These are phyloP conservation scores for Liolophura sinensis DNA, from an alignment of 1,140 invertebrate species.

Conservation along the genomic window DNA sequence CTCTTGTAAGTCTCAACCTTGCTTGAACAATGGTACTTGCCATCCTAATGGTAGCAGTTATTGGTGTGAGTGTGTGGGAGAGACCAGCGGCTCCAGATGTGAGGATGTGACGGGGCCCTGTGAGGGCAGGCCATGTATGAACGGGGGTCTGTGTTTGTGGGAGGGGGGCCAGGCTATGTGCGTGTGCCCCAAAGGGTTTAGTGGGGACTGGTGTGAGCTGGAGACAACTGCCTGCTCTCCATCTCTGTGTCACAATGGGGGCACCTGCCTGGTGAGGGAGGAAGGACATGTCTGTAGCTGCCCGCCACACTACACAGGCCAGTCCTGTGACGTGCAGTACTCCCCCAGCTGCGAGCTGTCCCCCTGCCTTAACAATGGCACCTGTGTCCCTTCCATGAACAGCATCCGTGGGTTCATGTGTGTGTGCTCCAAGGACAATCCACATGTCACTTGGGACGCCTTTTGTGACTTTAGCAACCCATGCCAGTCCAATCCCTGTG, in stretches of 20 bases:
- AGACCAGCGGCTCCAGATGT: too few relatives aligned
- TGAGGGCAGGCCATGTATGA: too few relatives aligned
- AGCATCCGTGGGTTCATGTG: too few relatives aligned
- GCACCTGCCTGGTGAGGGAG: slow-evolving; percentile 45
- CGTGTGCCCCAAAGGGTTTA: slow-evolving; percentile 6
- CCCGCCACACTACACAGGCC: slow-evolving; percentile 66
- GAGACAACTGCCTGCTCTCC: slow-evolving; percentile 23
- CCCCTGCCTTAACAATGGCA: slow-evolving; percentile 16
- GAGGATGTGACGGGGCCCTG: too few relatives aligned
- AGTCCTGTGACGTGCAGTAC: slow-evolving; percentile 52
- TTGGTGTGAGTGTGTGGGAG: too few relatives aligned
- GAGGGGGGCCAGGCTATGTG: neutral
- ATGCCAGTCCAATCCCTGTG: too few relatives aligned
- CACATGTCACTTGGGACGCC: too few relatives aligned
- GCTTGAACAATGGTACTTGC: too few relatives aligned
- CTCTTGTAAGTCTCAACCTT: too few relatives aligned
- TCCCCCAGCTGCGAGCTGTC: slow-evolving; percentile 9
- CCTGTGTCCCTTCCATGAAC: neutral
- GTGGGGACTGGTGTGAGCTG: slow-evolving; percentile 12
- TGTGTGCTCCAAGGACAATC: too few relatives aligned
- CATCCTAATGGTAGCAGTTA: too few relatives aligned
- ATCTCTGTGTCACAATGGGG: slow-evolving; percentile 52
- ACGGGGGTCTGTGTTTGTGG: slow-evolving; percentile 3
- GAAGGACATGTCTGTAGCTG: slow-evolving; percentile 63
- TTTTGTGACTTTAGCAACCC: too few relatives aligned